Percentiles rank a stretch among this genome's conserved stretches.
Evolutionary conservation across 2,113 vertebrate species (phyloP).

Genomic region (Scatophagus argus): DNA sequence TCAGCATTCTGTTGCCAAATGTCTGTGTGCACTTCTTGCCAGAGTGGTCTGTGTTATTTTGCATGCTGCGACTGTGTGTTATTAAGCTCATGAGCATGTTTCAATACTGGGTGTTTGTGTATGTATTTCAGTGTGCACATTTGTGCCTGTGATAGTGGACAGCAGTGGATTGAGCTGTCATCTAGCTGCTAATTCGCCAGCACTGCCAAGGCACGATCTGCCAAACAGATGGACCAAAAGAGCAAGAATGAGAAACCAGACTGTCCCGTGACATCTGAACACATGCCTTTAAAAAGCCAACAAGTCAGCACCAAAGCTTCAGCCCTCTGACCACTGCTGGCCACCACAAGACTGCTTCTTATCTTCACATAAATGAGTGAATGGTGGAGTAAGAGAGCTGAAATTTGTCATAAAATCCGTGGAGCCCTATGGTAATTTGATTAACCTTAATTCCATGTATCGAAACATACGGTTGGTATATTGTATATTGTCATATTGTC

Average conservation of each 20-base stretch:
- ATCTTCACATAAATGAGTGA: conserved; percentile 22
- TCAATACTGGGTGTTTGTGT: conserved; percentile 39
- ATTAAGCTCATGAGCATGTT: conserved; percentile 29
- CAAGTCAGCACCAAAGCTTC: conserved; percentile 31
- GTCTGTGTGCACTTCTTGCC: conserved; percentile 18
- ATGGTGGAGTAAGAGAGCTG: conserved; percentile 13
- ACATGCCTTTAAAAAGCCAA: conserved; percentile 52
- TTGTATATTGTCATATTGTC: too few species aligned
- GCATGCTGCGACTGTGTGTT: conserved; percentile 20
- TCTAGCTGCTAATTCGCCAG: conserved; percentile 58
- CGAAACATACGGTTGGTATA: neutral
- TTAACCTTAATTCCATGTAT: neutral
- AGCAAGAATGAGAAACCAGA: conserved; percentile 64
- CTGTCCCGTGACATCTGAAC: conserved; percentile 62
- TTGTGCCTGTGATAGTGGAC: conserved; percentile 69
- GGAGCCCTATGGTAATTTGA: neutral
- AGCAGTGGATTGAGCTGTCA: conserved; percentile 61
- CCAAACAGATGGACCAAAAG: conserved; percentile 75
- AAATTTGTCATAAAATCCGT: conserved; percentile 5
- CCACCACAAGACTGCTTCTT: conserved; percentile 15
- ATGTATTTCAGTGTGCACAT: conserved; percentile 46
- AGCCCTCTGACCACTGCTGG: conserved; percentile 36
- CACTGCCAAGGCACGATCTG: conserved; percentile 67
- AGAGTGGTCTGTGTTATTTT: too few species aligned
- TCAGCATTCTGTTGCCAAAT: conserved; percentile 23